Conservation (phyloP, 2,888 invertebrate genomes). For the Adelphocoris suturalis region DNA sequence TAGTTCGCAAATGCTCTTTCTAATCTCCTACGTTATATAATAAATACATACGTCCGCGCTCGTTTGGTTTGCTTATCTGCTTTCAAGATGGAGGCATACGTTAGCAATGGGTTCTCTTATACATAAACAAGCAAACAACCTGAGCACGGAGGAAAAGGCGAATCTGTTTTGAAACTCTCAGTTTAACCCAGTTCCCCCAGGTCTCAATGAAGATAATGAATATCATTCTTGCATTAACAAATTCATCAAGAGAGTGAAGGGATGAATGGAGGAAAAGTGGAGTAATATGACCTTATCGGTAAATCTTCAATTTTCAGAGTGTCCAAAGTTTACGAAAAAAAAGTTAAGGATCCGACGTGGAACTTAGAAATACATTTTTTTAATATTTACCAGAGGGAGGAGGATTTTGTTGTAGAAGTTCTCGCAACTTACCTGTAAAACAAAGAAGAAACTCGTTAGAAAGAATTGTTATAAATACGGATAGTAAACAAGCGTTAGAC, state of each 20-base stretch:
- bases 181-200: too few species aligned
- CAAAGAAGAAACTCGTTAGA: background rate
- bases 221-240: too few species aligned
- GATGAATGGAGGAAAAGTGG: background rate
- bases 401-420: constrained; percentile 10
- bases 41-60: background rate
- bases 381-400: constrained; percentile 21
- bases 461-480: background rate
- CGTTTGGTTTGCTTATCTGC: background rate
- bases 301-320: constrained; percentile 50
- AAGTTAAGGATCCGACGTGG: constrained; percentile 13
- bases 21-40: background rate
- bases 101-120: too few species aligned
- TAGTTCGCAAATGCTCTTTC: background rate
- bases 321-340: constrained; percentile 39
- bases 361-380: constrained; percentile 46
- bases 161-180: too few species aligned
- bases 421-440: constrained; percentile 38
- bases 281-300: constrained; percentile 23
- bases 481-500: background rate
- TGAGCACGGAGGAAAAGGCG: too few species aligned
- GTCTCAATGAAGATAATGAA: too few species aligned
- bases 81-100: background rate
- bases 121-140: too few species aligned
- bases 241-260: background rate